Evolutionary conservation across 2,797 vertebrate species (phyloP).

Genomic region (Sphaeramia orbicularis): DNA sequence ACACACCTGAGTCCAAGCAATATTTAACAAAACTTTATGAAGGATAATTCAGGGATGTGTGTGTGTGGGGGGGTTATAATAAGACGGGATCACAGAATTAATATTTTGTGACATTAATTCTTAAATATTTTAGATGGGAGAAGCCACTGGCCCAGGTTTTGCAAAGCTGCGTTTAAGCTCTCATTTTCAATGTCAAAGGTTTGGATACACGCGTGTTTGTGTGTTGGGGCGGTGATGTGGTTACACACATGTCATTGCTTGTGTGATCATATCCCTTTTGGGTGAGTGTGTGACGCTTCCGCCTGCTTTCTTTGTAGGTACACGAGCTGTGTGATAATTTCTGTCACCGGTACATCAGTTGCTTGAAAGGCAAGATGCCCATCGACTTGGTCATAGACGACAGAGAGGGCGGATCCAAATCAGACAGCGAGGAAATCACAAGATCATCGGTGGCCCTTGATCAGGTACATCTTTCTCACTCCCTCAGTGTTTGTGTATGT

Average conservation of each 20-base stretch:
- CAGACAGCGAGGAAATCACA: slow-evolving; percentile 99
- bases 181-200: slow-evolving; percentile 81
- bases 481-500: slow-evolving; percentile 1
- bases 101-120: too few species aligned
- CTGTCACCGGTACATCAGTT: slow-evolving; percentile 99
- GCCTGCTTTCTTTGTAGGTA: slow-evolving; percentile 86
- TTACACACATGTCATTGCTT: slow-evolving; percentile 85
- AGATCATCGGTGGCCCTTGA: slow-evolving; percentile 97
- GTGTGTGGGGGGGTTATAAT: too few species aligned
- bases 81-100: too few species aligned
- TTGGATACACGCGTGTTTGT: not conserved
- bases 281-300: slow-evolving; percentile 72
- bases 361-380: slow-evolving; percentile 99
- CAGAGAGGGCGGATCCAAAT: slow-evolving; percentile 98
- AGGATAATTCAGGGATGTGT: too few species aligned
- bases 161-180: slow-evolving; percentile 37
- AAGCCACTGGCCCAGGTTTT: not conserved
- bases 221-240: slow-evolving; percentile 56
- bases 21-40: too few species aligned
- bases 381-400: slow-evolving; percentile 99
- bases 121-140: slow-evolving; percentile 1
- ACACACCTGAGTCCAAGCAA: not conserved
- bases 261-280: slow-evolving; percentile 74
- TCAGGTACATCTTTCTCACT: slow-evolving; percentile 88
- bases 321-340: slow-evolving; percentile 99